These are phyloP conservation scores for Ferrisia virgata DNA, from an alignment of 2,888 invertebrate genomes.

Conservation along the genomic window DNA sequence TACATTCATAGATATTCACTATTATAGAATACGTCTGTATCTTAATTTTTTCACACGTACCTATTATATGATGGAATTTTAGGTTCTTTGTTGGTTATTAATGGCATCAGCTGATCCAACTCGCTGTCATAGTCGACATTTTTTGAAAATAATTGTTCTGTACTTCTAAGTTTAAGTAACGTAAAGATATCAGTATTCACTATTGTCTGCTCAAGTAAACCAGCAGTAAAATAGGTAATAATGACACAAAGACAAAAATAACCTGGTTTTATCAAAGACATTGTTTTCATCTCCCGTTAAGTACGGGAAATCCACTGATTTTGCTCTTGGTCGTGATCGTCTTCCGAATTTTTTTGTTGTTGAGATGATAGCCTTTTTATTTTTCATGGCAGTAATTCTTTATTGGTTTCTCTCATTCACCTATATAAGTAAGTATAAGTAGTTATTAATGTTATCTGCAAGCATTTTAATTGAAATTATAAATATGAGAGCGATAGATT, in stretches of 20 bases:
- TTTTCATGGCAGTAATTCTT: too few relatives aligned
- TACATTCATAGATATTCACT: too few relatives aligned
- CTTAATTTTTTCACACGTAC: neutral
- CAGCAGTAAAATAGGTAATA: too few relatives aligned
- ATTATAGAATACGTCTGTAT: too few relatives aligned
- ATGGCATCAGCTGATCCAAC: constrained; percentile 13
- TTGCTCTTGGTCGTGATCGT: constrained; percentile 20
- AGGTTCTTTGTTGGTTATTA: neutral
- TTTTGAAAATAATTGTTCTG: neutral
- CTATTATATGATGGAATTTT: constrained; percentile 8
- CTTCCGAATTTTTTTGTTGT: neutral
- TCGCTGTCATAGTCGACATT: neutral
- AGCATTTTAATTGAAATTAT: too few relatives aligned
- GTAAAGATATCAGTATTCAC: neutral
- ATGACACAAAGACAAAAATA: neutral
- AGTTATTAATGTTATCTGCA: too few relatives aligned
- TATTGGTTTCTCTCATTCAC: too few relatives aligned
- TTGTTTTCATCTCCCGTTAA: neutral
- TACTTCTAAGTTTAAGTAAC: neutral
- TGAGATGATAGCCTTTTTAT: neutral
- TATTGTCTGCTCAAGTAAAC: too few relatives aligned
- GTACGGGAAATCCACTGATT: constrained; percentile 6
- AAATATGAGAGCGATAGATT: too few relatives aligned
- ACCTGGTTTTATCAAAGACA: neutral
- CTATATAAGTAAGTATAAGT: too few relatives aligned